These are phyloP conservation scores for Sarcophaga rosellei DNA, from an alignment of 2,888 invertebrate genomes.

Conservation along the genomic window DNA sequence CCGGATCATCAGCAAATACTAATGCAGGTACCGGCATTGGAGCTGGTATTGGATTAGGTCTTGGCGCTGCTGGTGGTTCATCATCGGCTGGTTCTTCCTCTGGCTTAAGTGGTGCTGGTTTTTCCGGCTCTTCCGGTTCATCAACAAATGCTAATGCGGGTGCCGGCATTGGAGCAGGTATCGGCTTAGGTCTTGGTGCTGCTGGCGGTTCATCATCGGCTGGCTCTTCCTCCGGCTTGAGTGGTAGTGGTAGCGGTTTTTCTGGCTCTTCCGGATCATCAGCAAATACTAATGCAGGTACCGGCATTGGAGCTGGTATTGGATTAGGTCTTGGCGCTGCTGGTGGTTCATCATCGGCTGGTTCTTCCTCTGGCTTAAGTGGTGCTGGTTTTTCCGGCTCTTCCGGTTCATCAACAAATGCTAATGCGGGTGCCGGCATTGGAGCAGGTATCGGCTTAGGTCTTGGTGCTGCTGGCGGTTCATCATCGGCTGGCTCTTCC, in stretches of 20 bases:
- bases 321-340: slow-evolving; percentile 38
- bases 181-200: slow-evolving; percentile 40
- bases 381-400: too few species aligned
- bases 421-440: background rate
- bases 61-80: too few species aligned
- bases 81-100: background rate
- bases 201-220: background rate
- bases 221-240: too few species aligned
- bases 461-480: too few species aligned
- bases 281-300: background rate
- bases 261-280: slow-evolving; percentile 35
- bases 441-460: too few species aligned
- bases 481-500: too few species aligned
- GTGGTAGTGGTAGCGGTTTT: background rate
- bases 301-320: slow-evolving; percentile 15
- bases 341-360: background rate
- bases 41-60: too few species aligned
- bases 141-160: slow-evolving; percentile 7
- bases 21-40: too few species aligned
- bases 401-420: too few species aligned
- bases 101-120: too few species aligned
- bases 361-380: too few species aligned
- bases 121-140: slow-evolving; percentile 35
- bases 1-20: too few species aligned
- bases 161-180: slow-evolving; percentile 5